Conservation (phyloP, 2,113 vertebrate genomes). For the Macrotis lagotis region DNA sequence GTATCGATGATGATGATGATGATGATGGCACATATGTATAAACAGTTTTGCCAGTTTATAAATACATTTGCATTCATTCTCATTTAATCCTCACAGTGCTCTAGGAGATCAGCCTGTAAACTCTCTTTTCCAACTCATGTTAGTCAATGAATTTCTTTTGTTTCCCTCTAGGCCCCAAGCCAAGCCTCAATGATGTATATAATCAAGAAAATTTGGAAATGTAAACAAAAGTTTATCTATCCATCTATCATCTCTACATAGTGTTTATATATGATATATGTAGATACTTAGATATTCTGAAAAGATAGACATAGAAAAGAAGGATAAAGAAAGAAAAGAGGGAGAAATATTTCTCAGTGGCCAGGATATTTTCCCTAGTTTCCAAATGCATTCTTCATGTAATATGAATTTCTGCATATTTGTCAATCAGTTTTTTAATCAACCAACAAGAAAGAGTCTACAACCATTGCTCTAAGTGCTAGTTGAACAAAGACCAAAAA, state of each 20-base stretch:
- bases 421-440: background rate
- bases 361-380: background rate
- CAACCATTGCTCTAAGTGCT: background rate
- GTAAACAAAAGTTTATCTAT: background rate
- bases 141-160: slow-evolving; percentile 57
- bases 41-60: slow-evolving; percentile 46
- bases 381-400: background rate
- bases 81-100: slow-evolving; percentile 61
- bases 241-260: background rate
- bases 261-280: background rate
- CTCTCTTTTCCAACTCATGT: slow-evolving; percentile 53
- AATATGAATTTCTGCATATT: background rate
- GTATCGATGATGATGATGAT: background rate
- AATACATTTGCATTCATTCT: slow-evolving; percentile 33
- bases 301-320: background rate
- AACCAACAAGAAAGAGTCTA: background rate
- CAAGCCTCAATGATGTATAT: slow-evolving; percentile 45
- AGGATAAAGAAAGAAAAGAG: background rate
- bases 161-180: slow-evolving; percentile 59
- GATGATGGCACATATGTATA: slow-evolving; percentile 31
- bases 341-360: background rate
- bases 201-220: background rate
- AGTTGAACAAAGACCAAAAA: background rate
- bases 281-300: background rate
- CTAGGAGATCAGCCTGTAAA: slow-evolving; percentile 46